Conservation (phyloP, 2,113 vertebrate genomes). For the Protobothrops flavoviridis region DNA sequence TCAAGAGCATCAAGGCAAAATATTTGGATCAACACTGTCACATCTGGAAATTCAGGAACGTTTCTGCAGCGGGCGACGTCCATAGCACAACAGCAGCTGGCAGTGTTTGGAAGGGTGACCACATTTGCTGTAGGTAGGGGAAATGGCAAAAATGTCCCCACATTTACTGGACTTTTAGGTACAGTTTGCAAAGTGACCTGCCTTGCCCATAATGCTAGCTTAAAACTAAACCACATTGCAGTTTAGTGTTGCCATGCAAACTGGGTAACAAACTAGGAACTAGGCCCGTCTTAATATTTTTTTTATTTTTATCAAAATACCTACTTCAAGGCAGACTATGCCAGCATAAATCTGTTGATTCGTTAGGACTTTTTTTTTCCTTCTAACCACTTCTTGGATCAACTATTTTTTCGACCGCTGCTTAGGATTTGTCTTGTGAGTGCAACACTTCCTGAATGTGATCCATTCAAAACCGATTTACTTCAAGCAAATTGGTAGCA, state of each 20-base stretch:
- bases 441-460: background rate
- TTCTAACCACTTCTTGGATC: background rate
- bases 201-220: background rate
- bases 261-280: background rate
- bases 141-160: background rate
- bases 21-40: background rate
- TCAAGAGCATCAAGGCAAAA: background rate
- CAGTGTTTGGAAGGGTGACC: background rate
- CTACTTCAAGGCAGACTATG: background rate
- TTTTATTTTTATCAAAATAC: background rate
- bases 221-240: background rate
- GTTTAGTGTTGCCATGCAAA: background rate
- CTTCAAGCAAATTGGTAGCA: background rate
- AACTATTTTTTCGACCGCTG: no score
- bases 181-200: background rate
- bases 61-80: background rate
- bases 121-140: background rate
- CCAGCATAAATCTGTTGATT: background rate
- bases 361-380: background rate
- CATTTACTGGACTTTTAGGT: background rate
- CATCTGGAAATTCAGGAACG: background rate
- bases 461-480: background rate
- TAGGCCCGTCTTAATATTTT: background rate
- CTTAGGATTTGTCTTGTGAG: background rate
- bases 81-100: fast-evolving